Evolutionary conservation across 2,797 vertebrate species (phyloP).

Genomic region (Helostoma temminkii): DNA sequence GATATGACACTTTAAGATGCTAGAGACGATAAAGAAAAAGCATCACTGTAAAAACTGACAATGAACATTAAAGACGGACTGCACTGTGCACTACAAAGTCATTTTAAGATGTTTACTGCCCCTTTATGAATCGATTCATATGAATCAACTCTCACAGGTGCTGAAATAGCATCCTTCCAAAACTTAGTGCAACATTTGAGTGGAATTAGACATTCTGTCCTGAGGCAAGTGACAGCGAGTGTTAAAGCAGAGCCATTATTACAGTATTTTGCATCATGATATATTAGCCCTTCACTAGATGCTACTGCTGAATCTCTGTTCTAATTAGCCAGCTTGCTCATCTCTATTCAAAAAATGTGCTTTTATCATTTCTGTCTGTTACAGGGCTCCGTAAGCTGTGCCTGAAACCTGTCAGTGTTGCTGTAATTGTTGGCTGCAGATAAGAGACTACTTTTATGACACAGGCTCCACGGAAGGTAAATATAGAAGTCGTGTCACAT

Average conservation of each 20-base stretch:
- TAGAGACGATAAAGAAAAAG: background rate
- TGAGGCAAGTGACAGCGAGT: constrained; percentile 31
- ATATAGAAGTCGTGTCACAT: background rate
- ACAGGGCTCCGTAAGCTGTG: constrained; percentile 4
- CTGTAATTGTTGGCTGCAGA: constrained; percentile 16
- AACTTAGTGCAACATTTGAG: constrained; percentile 22
- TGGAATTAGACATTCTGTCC: constrained; percentile 36
- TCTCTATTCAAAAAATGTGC: constrained; percentile 8
- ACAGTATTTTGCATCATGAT: constrained; percentile 77
- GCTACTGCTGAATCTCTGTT: constrained; percentile 42
- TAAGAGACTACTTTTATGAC: constrained; percentile 15
- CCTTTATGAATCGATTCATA: constrained; percentile 24
- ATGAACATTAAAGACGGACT: constrained; percentile 18
- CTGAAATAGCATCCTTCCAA: background rate
- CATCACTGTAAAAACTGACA: constrained; percentile 7
- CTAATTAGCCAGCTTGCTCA: constrained; percentile 55
- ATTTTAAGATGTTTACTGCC: background rate
- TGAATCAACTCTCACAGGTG: constrained; percentile 50
- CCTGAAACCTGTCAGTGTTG: constrained; percentile 14
- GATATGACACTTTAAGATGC: background rate
- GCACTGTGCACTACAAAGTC: background rate
- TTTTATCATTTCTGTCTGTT: constrained; percentile 33
- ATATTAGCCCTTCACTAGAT: constrained; percentile 23
- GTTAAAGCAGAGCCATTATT: constrained; percentile 48
- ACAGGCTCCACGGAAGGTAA: constrained; percentile 1